Conservation (phyloP, 2,888 invertebrate species). For the Lycia hirtaria region DNA sequence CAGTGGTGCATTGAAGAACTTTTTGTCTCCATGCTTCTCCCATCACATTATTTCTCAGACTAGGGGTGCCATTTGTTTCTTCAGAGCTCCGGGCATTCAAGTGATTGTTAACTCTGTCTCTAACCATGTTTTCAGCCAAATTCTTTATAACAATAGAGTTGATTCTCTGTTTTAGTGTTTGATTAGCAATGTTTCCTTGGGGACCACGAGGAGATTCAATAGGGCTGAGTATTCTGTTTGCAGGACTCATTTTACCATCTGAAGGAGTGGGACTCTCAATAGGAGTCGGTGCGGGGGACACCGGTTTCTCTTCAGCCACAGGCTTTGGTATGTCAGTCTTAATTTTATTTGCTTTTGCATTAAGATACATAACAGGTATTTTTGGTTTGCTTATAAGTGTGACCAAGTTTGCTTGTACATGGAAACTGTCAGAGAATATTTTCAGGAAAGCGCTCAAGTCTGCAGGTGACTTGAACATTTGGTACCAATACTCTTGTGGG, state of each 20-base stretch:
- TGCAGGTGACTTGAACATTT: slow-evolving; percentile 95
- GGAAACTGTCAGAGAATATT: slow-evolving; percentile 97
- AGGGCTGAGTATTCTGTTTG: slow-evolving; percentile 82
- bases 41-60: slow-evolving; percentile 75
- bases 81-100: slow-evolving; percentile 75
- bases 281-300: slow-evolving; percentile 68
- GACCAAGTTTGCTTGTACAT: slow-evolving; percentile 96
- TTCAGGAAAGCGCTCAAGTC: slow-evolving; percentile 96
- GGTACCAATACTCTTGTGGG: slow-evolving; percentile 91
- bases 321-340: slow-evolving; percentile 83
- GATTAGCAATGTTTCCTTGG: slow-evolving; percentile 87
- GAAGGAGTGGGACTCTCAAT: slow-evolving; percentile 78
- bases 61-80: slow-evolving; percentile 74
- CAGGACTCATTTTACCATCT: slow-evolving; percentile 75
- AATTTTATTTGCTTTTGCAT: slow-evolving; percentile 74
- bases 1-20: slow-evolving; percentile 92
- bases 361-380: slow-evolving; percentile 86
- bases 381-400: slow-evolving; percentile 92
- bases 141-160: slow-evolving; percentile 95
- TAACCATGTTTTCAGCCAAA: slow-evolving; percentile 92
- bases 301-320: slow-evolving; percentile 69
- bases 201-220: slow-evolving; percentile 79
- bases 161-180: slow-evolving; percentile 94
- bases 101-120: slow-evolving; percentile 79
- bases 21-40: slow-evolving; percentile 93